Evolutionary conservation across 2,888 invertebrate species (phyloP).

Genomic region (Leptinotarsa rubiginosa): DNA sequence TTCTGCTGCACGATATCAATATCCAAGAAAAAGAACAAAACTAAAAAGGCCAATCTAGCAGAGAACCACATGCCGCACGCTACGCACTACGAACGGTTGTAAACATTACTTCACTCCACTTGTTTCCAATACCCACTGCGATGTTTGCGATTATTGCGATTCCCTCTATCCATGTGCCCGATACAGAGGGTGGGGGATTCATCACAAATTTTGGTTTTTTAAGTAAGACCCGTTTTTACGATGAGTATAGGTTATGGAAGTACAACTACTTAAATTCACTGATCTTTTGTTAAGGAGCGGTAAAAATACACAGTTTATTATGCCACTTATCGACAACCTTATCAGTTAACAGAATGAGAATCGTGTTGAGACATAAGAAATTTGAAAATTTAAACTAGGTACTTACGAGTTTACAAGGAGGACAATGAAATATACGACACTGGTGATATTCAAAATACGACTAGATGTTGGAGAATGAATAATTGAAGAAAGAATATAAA

Average conservation of each 20-base stretch:
- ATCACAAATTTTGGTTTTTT: conserved; percentile 20
- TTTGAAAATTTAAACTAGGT: background rate
- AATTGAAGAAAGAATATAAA: too few species aligned
- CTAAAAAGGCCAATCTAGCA: conserved; percentile 25
- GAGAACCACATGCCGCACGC: conserved; percentile 15
- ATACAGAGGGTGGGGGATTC: conserved; percentile 24
- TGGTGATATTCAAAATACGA: too few species aligned
- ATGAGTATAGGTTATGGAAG: background rate
- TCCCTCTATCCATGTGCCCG: conserved; percentile 30
- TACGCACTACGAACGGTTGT: conserved; percentile 23
- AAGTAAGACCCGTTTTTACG: background rate
- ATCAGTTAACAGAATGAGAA: conserved; percentile 1
- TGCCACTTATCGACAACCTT: conserved; percentile 6
- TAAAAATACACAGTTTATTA: conserved; percentile 6
- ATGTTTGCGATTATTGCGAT: conserved; percentile 26
- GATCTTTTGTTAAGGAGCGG: background rate
- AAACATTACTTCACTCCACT: conserved; percentile 29
- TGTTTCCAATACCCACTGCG: conserved; percentile 30
- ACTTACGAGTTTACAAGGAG: background rate
- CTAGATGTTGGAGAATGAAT: too few species aligned
- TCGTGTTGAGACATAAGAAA: background rate
- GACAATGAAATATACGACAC: background rate
- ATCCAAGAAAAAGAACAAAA: conserved; percentile 17
- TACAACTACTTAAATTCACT: background rate
- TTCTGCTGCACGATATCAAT: background rate